Conservation (phyloP, 1,140 invertebrate genomes). For the Ips nitidus region DNA sequence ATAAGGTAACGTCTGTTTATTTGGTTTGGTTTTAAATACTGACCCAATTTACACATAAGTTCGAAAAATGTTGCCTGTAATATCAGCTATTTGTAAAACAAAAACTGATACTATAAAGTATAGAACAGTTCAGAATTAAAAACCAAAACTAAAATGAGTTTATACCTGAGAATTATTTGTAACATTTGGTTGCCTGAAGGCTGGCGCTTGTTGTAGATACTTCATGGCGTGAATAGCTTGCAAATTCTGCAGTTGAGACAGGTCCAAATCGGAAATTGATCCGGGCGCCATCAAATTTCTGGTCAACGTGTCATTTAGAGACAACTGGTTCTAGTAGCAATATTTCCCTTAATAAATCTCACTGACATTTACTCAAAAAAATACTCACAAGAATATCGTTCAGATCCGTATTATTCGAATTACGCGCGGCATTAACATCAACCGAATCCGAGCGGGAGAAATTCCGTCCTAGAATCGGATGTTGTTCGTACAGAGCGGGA, state of each 20-base stretch:
- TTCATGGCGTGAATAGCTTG: slow-evolving; percentile 54
- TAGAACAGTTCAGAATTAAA: too few relatives aligned
- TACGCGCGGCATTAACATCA: slow-evolving; percentile 47
- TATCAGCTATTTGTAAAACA: slow-evolving; percentile 8
- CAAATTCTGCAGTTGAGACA: slow-evolving; percentile 55
- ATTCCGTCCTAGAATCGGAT: slow-evolving; percentile 49
- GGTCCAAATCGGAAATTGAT: slow-evolving; percentile 49
- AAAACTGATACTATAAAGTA: not conserved
- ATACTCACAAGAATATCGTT: slow-evolving; percentile 11
- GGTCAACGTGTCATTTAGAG: slow-evolving; percentile 44
- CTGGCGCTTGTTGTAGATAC: slow-evolving; percentile 52
- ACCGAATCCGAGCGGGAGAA: slow-evolving; percentile 62
- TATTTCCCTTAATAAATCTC: not conserved
- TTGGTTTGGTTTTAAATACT: too few relatives aligned
- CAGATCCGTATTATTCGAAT: too few relatives aligned
- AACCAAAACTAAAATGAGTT: not conserved
- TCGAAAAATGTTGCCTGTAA: too few relatives aligned
- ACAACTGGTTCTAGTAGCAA: slow-evolving; percentile 45
- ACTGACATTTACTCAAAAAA: not conserved
- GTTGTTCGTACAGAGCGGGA: slow-evolving; percentile 49
- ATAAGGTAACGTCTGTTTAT: too few relatives aligned
- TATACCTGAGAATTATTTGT: not conserved
- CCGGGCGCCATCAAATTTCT: slow-evolving; percentile 38
- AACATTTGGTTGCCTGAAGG: slow-evolving; percentile 33
- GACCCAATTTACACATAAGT: too few relatives aligned